Base-by-base conservation (phyloP, 2,797 vertebrate species). In the Nannoperca australis region DNA sequence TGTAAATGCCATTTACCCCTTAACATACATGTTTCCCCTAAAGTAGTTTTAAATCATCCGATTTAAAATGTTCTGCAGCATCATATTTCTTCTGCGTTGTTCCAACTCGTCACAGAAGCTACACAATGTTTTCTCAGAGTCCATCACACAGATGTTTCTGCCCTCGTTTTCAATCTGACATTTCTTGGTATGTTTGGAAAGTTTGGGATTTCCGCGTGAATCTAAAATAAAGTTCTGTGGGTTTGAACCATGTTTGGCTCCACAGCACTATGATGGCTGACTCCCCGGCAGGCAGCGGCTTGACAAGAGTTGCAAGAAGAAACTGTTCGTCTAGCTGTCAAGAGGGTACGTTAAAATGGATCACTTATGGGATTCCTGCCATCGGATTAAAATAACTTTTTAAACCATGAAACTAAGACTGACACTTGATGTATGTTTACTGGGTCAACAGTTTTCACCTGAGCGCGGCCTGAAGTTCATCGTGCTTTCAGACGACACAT, bases 191-290 rank as follows among this genome's bases (percentile, higher is more conserved):
- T 49, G 7, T 44, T 51, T 24, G 50, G 7, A 76, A 68, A 9
- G 1, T 73, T 54, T 59, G 3, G 3, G 12, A 59, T 18, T 34
- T 27, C 12, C 9, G 4, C 38, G 11, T 22, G 17, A 66, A 49
- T 36, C 5, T 36, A 34, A 12, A 47, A 60, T 22, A 44, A 36
- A n/a, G 34, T 18, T 62, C 5, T 60, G 10, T 32, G 17, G 15
- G 44, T 66, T 78, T 54, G 61, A 36, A 64, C 30, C 3, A 54
- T 22, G 27, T 74, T 60, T 66, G 17, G 10, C 56, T 51, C 6
- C 18, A 34, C 30, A 56, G 45, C 32, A 27, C 62, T 30, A 30
- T 11, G 7, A 58, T 15, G 61, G 53, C 3, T 68, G 30, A 68
- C 20, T n/a, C 7, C 17, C 0, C 7, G 3, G 7, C 45, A 70